A percentile compares a stretch with the other conserved stretches of the same genome.
phyloP scores from a whole-genome alignment of 92 coral and sea anemone species.

The Scolanthus callimorphus region DNA sequence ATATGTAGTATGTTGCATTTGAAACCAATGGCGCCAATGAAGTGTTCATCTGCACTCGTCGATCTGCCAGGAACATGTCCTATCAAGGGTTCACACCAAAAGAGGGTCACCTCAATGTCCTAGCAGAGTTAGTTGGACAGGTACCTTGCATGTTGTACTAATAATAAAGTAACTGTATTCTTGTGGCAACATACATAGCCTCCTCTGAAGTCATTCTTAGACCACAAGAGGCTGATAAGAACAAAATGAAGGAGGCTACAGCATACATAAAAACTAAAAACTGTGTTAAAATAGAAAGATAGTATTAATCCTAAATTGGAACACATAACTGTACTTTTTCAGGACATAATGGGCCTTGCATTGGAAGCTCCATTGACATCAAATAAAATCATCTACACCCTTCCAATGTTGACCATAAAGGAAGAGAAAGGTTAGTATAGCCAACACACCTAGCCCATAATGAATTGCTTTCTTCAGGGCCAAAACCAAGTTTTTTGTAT shows the following conservation, averaged over 20 bases:
- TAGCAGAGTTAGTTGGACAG: conserved; percentile 89
- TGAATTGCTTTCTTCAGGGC: no score
- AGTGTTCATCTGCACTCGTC: conserved; percentile 75
- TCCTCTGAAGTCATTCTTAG: no score
- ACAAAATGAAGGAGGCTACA: no score
- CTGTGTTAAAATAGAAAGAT: no score
- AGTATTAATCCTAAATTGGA: neutral
- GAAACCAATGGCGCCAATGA: conserved; percentile 78
- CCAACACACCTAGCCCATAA: neutral
- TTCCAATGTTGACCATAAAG: conserved; percentile 96
- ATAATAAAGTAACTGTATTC: neutral
- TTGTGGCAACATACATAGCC: no score
- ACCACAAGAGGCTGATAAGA: no score
- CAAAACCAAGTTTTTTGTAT: no score
- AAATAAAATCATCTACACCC: conserved; percentile 80
- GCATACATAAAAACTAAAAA: no score
- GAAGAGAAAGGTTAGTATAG: conserved; percentile 84
- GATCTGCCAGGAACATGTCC: conserved; percentile 98
- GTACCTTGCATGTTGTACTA: conserved; percentile 15
- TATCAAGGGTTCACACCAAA: conserved; percentile 90
- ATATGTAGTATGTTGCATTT: conserved; percentile 87
- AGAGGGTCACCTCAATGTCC: conserved; percentile 75
- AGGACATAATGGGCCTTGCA: conserved; percentile 99
- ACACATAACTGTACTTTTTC: neutral
- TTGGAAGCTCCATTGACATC: conserved; percentile 88